phyloP scores from a whole-genome alignment of 2,797 vertebrate species.

The Microcaecilia unicolor region DNA sequence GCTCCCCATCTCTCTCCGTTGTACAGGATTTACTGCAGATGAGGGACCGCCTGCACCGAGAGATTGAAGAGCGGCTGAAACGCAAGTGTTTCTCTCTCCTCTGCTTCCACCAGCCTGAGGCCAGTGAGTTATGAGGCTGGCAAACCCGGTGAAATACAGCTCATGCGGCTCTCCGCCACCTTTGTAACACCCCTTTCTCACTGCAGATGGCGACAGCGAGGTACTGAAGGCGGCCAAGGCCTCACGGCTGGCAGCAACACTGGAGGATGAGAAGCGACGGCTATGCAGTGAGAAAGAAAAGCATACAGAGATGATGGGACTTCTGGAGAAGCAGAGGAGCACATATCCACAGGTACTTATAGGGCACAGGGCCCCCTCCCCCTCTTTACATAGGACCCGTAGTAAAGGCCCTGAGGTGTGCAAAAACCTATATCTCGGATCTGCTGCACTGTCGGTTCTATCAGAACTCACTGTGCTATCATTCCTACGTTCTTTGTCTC shows the following conservation, averaged over 20 bases:
- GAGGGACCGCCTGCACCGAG: constrained; percentile 44
- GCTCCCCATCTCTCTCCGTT: neutral
- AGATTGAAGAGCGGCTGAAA: constrained; percentile 63
- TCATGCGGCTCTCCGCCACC: neutral
- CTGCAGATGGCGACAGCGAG: constrained; percentile 64
- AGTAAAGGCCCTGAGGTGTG: too few relatives aligned
- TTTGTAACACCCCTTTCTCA: neutral
- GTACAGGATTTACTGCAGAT: constrained; percentile 56
- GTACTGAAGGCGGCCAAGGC: constrained; percentile 56
- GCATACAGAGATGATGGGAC: constrained; percentile 42
- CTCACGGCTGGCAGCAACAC: constrained; percentile 49
- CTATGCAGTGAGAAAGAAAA: constrained; percentile 46
- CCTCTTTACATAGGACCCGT: too few relatives aligned
- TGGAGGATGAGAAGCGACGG: constrained; percentile 52
- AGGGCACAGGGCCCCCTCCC: too few relatives aligned
- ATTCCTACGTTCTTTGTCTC: neutral
- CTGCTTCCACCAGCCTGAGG: constrained; percentile 62
- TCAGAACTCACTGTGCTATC: too few relatives aligned
- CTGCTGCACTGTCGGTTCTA: too few relatives aligned
- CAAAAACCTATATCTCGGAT: too few relatives aligned
- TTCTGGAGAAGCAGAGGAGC: constrained; percentile 58
- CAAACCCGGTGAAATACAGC: too few relatives aligned
- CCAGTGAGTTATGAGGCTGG: constrained; percentile 42
- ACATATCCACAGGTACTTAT: constrained; percentile 34
- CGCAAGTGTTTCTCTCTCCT: constrained; percentile 60